Conservation (phyloP, 1,140 invertebrate genomes). For the Drosophila sechellia region DNA sequence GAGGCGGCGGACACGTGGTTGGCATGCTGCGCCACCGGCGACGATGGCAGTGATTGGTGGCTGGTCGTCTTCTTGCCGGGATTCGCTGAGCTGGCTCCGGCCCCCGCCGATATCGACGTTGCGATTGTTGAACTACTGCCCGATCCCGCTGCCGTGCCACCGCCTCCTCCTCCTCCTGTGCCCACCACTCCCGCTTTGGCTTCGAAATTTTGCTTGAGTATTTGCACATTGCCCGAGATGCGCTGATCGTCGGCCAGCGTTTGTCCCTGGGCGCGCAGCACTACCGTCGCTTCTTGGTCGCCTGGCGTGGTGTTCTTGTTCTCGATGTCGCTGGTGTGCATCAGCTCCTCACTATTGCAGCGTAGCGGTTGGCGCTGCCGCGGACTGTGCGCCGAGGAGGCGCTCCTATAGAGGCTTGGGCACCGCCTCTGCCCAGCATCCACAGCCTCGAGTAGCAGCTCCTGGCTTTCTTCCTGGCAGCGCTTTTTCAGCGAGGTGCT, state of each 20-base stretch:
- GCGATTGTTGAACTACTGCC: constrained; percentile 53
- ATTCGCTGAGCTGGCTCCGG: neutral
- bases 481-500: constrained; percentile 85
- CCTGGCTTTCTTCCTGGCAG: constrained; percentile 84
- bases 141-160: constrained; percentile 65
- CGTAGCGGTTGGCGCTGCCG: constrained; percentile 65
- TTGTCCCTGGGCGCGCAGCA: constrained; percentile 47
- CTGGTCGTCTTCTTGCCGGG: constrained; percentile 45
- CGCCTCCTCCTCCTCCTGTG: constrained; percentile 17
- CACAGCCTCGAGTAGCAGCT: constrained; percentile 39
- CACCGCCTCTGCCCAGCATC: constrained; percentile 47
- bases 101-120: constrained; percentile 14
- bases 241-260: constrained; percentile 69
- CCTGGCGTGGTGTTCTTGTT: constrained; percentile 70
- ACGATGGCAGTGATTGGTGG: constrained; percentile 83
- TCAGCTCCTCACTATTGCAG: constrained; percentile 82
- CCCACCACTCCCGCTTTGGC: constrained; percentile 87
- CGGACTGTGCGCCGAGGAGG: constrained; percentile 63
- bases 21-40: constrained; percentile 78
- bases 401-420: constrained; percentile 69
- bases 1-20: constrained; percentile 59
- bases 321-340: constrained; percentile 81
- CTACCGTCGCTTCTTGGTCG: constrained; percentile 42
- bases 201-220: constrained; percentile 94
- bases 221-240: constrained; percentile 90